Conservation (phyloP, 2,113 vertebrate species). For the Zosterops lateralis region DNA sequence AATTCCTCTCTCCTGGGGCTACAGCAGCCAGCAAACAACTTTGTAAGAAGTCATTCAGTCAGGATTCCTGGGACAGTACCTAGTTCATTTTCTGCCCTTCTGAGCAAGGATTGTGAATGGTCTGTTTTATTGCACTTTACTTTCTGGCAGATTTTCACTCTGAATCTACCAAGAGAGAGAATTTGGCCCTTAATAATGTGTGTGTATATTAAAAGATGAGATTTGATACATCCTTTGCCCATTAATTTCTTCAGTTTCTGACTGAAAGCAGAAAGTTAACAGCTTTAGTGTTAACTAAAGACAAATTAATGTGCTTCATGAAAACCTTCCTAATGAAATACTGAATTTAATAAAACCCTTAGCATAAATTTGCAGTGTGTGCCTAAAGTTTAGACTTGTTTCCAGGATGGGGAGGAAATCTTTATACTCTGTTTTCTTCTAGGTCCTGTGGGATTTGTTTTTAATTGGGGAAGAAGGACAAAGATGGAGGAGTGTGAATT, state of each 20-base stretch:
- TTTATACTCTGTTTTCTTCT: not conserved
- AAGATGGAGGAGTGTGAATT: not conserved
- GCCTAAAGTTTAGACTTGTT: not conserved
- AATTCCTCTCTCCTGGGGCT: not conserved
- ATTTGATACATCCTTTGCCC: not conserved
- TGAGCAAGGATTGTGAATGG: not conserved
- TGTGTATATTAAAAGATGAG: not conserved
- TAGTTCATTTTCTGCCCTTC: not conserved
- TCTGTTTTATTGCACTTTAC: not conserved
- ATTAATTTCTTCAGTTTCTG: not conserved
- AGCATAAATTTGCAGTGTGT: not conserved
- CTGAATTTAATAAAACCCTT: not conserved
- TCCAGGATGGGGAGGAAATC: not conserved
- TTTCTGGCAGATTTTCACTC: not conserved
- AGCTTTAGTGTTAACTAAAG: not conserved
- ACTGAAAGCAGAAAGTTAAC: not conserved
- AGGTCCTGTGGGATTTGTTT: not conserved
- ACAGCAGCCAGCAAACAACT: not conserved
- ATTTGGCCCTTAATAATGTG: not conserved
- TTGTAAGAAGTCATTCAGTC: not conserved
- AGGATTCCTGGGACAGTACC: not conserved
- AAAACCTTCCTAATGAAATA: not conserved
- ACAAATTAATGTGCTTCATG: not conserved
- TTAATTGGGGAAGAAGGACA: not conserved
- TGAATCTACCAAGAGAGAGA: not conserved